Evolutionary conservation across 2,113 vertebrate genomes (phyloP).

Genomic region (Steatornis caripensis): DNA sequence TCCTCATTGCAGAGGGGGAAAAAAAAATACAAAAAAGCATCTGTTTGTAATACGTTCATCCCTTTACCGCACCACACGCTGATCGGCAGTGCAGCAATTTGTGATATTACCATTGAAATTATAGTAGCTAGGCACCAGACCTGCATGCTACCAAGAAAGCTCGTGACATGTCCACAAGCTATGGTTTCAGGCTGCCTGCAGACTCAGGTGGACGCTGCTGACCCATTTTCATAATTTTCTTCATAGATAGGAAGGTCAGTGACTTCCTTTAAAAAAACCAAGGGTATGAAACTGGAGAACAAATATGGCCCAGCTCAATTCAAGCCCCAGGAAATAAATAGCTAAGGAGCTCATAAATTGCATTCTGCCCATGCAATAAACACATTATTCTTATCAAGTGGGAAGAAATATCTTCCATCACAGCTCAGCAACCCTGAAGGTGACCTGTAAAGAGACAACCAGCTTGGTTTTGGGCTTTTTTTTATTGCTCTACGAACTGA

Average conservation of each 20-base stretch:
- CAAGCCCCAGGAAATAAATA: neutral
- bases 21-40: neutral
- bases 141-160: neutral
- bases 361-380: neutral
- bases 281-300: neutral
- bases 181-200: neutral
- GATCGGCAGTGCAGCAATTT: neutral
- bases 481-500: neutral
- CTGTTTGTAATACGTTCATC: neutral
- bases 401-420: neutral
- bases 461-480: neutral
- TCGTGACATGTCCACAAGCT: neutral
- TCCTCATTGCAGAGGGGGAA: neutral
- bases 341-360: neutral
- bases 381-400: neutral
- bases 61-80: accelerated
- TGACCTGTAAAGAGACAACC: neutral
- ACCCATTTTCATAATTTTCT: neutral
- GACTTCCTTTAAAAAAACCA: neutral
- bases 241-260: neutral
- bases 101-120: neutral
- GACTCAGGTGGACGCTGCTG: neutral
- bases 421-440: neutral
- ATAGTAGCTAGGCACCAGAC: neutral
- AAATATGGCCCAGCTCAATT: neutral